Evolutionary conservation across 2,888 invertebrate genomes (phyloP), one percentile per base, ranked within the genome.

Genomic region (Amblyteles armatorius): DNA sequence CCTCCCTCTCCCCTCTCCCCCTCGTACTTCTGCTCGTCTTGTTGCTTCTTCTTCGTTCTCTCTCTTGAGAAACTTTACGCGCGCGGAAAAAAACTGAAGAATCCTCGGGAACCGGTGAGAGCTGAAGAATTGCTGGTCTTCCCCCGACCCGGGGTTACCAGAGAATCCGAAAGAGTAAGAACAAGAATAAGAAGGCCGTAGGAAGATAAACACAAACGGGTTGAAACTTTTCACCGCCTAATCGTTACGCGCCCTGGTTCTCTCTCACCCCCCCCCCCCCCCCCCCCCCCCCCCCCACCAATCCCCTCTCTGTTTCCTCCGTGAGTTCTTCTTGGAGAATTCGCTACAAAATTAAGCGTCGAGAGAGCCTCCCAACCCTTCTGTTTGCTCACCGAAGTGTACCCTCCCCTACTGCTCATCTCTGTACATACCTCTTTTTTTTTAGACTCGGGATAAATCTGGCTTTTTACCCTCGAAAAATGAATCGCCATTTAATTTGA

Each of bases 151-250:
- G 60, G 33, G 60, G 16, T 63, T 16, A 29, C 33, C 6, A 33
- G 33, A 63, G 60, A 26, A 33, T 63, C 33, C 60, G n/a, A 4
- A 55, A 33, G 26, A 22, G 68, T 13, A 48, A 52, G 67, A 63
- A 48, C 22, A 40, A 22, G 65, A 52, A 72, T 26, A 79, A 63
- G 71, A 63, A 63, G 63, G 57, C 40, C 48, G 72, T 72, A 57
- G 60, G 50, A 83, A 83, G 84, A 73, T 84, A 80, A 80, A 84
- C 72, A 80, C 68, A 77, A 84, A 72, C 69, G 80, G 80, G 80
- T 79, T 78, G 84, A 81, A 84, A 84, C 80, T 84, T 84, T 84
- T 84, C 80, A 84, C 57, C 80, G 84, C 65, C 84, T 84, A 84
- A 84, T 84, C 84, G 84, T 81, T 84, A 78, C 67, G 60, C 80